Evolutionary conservation across 2,797 vertebrate genomes (phyloP).

Genomic region (Premnoplex brunnescens): DNA sequence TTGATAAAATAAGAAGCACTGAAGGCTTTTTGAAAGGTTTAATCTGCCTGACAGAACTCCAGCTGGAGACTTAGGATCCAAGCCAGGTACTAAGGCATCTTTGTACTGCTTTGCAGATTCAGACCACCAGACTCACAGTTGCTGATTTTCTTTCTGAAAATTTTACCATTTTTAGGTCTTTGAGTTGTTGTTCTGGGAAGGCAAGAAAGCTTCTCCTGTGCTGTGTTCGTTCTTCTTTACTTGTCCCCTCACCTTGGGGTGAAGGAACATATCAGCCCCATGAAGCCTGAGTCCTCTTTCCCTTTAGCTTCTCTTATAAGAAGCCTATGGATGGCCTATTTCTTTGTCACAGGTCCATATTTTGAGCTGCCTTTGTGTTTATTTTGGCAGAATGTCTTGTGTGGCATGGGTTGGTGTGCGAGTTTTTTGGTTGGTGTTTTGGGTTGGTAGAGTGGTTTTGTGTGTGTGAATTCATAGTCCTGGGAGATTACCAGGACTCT

Average conservation of each 20-base stretch:
- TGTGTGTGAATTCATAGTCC: neutral
- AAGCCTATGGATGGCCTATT: neutral
- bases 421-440: neutral
- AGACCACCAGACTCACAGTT: neutral
- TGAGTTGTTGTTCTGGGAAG: neutral
- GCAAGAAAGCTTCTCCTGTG: neutral
- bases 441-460: neutral
- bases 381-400: neutral
- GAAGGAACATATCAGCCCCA: neutral
- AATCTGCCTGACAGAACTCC: neutral
- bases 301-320: neutral
- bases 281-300: neutral
- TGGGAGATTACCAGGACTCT: neutral
- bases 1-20: neutral
- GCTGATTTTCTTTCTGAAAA: neutral
- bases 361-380: neutral
- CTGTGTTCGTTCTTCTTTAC: neutral
- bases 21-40: neutral
- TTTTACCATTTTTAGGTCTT: neutral
- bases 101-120: neutral
- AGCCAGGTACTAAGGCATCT: neutral
- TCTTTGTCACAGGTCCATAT: accelerated
- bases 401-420: neutral
- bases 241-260: neutral
- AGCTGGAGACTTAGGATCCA: neutral